These are phyloP conservation scores for Pseudolycoriella hygida DNA, from an alignment of 2,888 invertebrate genomes.

Conservation along the genomic window DNA sequence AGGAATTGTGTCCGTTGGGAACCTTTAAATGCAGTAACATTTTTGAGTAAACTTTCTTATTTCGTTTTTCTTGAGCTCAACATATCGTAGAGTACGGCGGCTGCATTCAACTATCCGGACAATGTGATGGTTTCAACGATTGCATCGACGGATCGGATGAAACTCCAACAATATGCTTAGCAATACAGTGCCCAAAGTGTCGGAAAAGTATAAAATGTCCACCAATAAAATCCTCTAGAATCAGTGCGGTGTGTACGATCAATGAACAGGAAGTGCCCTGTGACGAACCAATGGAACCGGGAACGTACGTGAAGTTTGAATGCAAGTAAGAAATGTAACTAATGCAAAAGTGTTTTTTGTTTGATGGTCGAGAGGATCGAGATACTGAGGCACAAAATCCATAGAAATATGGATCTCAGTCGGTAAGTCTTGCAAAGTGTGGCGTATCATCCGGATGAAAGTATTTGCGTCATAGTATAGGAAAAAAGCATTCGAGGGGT, in stretches of 20 bases:
- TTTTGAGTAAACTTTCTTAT: too few relatives aligned
- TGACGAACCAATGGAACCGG: constrained; percentile 19
- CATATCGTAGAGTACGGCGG: constrained; percentile 12
- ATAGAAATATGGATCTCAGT: too few relatives aligned
- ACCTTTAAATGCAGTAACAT: constrained; percentile 13
- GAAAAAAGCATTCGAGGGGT: too few relatives aligned
- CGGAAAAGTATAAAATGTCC: constrained; percentile 13
- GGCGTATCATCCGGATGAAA: too few relatives aligned
- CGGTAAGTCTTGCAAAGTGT: too few relatives aligned
- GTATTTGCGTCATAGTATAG: too few relatives aligned
- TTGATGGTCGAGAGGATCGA: too few relatives aligned
- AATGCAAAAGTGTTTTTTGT: neutral
- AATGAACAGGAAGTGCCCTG: constrained; percentile 20
- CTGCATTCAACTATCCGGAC: constrained; percentile 11
- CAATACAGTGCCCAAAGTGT: constrained; percentile 3
- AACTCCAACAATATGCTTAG: constrained; percentile 11
- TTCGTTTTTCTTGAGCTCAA: too few relatives aligned
- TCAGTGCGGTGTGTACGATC: constrained; percentile 17
- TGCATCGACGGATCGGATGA: constrained; percentile 16
- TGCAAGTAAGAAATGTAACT: constrained; percentile 22
- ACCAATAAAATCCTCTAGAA: constrained; percentile 12
- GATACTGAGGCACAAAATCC: too few relatives aligned
- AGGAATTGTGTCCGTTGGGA: constrained; percentile 13
- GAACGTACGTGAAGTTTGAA: constrained; percentile 20
- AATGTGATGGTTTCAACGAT: constrained; percentile 14